Evolutionary conservation across 1,140 invertebrate genomes (phyloP).

Genomic region (Thaumetopoea pityocampa): DNA sequence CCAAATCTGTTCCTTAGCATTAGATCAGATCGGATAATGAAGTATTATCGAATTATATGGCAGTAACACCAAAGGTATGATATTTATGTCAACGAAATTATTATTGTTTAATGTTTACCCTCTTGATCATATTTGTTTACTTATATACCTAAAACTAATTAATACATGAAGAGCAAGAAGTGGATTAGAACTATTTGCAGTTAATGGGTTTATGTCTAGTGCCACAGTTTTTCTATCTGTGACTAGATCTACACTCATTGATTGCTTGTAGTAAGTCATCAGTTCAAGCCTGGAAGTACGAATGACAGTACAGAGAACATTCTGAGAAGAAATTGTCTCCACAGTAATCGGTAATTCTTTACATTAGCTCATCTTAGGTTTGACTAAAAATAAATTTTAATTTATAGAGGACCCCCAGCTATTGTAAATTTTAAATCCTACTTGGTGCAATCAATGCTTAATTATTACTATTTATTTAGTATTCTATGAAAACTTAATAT

Average conservation of each 20-base stretch:
- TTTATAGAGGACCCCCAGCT: too few relatives aligned
- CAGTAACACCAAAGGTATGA: constrained; percentile 61
- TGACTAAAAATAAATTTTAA: too few relatives aligned
- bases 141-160: neutral
- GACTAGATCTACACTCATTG: constrained; percentile 94
- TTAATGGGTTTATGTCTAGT: constrained; percentile 84
- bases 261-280: constrained; percentile 69
- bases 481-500: too few relatives aligned
- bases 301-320: too few relatives aligned
- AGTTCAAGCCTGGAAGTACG: too few relatives aligned
- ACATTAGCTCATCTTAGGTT: too few relatives aligned
- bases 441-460: too few relatives aligned
- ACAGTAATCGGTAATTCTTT: too few relatives aligned
- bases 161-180: neutral
- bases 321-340: too few relatives aligned
- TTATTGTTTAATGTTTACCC: constrained; percentile 8
- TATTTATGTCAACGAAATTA: neutral
- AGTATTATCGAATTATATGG: constrained; percentile 68
- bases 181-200: constrained; percentile 26
- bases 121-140: too few relatives aligned
- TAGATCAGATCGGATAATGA: constrained; percentile 57
- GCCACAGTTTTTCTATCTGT: constrained; percentile 79
- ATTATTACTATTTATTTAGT: too few relatives aligned
- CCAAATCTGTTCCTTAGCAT: constrained; percentile 32
- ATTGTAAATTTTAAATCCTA: too few relatives aligned